Base-by-base conservation (phyloP, 2,113 vertebrate species). In the Gambusia holbrooki region DNA sequence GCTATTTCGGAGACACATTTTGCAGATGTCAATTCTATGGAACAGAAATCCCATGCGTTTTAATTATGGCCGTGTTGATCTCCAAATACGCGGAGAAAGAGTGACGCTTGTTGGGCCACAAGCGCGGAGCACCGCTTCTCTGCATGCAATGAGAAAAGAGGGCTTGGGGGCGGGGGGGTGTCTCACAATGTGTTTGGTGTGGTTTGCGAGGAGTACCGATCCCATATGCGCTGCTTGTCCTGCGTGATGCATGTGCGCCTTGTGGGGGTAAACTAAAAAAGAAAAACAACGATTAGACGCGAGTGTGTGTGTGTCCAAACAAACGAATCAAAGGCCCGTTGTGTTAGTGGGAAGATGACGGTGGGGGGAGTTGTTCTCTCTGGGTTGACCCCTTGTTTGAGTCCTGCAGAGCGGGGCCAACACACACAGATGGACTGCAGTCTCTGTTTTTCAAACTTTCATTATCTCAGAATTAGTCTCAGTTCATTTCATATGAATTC, bases 221-320 rank as follows among this genome's bases (percentile, higher is more conserved):
- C 84, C 90, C 89, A 89, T 85, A 85, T 91, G 85, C 76, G 74
- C 88, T 22, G 86, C 42, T 74, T 71, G 85, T 78, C 63, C 84
- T 72, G 81, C 79, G 42, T 79, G 85, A 83, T 87, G 88, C 88
- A 74, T 87, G 92, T 89, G 93, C 92, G 92, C 93, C 93, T 93
- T 95, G 94, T 96, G 95, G 94, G 95, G 93, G 62, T 19, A 69
- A 69, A 45, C 30, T 33, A 69, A 12, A 96, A 87, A 95, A 95
- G 95, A 94, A 95, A 96, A 95, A 95, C 94, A 96, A 95, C 95
- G 96, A 97, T 96, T 95, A 96, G 95, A 96, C 94, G 95, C 95
- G 95, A 96, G 96, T 96, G 96, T 95, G 95, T 96, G 95, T 96
- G 95, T 96, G 96, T 97, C 95, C 96, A 96, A 96, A 96, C 96